Base-by-base conservation (phyloP, 2,797 vertebrate genomes). In the Ceryle rudis region DNA sequence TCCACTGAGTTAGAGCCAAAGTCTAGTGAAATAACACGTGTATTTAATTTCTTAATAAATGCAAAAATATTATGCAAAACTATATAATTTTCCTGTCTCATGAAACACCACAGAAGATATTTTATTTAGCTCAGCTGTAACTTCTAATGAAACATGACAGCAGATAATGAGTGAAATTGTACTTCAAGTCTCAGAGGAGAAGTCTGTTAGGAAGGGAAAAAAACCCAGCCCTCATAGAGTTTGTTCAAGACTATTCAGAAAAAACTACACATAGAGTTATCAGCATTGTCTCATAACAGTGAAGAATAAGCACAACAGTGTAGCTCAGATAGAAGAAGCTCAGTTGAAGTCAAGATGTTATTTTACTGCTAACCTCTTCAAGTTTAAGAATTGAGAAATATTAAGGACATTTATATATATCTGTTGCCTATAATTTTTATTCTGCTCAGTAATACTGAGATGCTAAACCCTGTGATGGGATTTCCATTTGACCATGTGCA, bases 401-500 rank as follows among this genome's bases (percentile, higher is more conserved):
- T 29, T 46, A 61, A 7, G 37, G 17, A 92, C 70, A 67, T 89
- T 93, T 94, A 74, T 46, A 62, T 14, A 7, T 51, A 35, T 67
- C 78, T 61, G 42, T 72, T 87, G 22, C 69, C 52, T 90, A 41
- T 57, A 29, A 44, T 57, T 96, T 93, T 95, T 66, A 93, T 84
- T 93, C 47, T 84, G 35, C 52, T 89, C 42, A 64, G n/a, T 73
- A 52, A 86, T 81, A 69, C 37, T 46, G 51, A 87, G 42, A 78
- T 80, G 60, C 60, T 93, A 84, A 95, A 69, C 25, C 41, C 60
- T 0, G 41, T 93, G 54, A 18, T 37, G 61, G 81, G 71, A 91
- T 84, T 97, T 96, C 55, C 14, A 6, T 90, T 95, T 96, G 72
- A 74, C 77, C 67, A 88, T 39, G 84, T 73, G 39, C 29, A 89